A percentile compares a stretch with the other conserved stretches of the same genome.
phyloP scores from a whole-genome alignment of 2,113 vertebrate genomes.

The Psettodes erumei region DNA sequence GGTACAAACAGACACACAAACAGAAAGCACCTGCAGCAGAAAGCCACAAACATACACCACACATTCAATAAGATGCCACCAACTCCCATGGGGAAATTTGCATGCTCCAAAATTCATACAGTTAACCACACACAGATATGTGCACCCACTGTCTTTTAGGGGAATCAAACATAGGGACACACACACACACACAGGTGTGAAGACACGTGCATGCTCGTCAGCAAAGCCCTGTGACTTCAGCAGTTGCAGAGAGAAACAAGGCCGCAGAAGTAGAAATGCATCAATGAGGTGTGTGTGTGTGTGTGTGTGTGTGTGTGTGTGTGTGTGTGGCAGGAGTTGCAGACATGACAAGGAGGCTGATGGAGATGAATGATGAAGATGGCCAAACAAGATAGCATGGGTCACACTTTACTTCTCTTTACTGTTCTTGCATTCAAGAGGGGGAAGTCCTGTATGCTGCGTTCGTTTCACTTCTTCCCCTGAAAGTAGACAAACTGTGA shows the following conservation, averaged over 20 bases:
- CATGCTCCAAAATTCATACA: not conserved
- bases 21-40: slow-evolving; percentile 31
- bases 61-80: not conserved
- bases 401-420: no score
- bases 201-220: not conserved
- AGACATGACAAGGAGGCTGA: not conserved
- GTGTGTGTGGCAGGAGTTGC: no score
- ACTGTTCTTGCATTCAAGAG: no score
- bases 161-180: not conserved
- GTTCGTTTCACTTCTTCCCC: no score
- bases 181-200: not conserved
- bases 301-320: no score
- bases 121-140: not conserved
- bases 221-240: not conserved
- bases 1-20: not conserved
- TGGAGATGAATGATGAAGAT: slow-evolving; percentile 2
- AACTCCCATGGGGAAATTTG: not conserved
- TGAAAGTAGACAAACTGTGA: no score
- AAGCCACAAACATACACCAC: not conserved
- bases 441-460: no score
- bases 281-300: no score
- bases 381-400: not conserved
- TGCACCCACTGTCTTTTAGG: not conserved
- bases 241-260: not conserved
- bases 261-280: not conserved